Percentiles rank a stretch among this genome's conserved stretches.
Evolutionary conservation across 2,113 vertebrate genomes (phyloP).

Genomic region (Bambusicola thoracicus): DNA sequence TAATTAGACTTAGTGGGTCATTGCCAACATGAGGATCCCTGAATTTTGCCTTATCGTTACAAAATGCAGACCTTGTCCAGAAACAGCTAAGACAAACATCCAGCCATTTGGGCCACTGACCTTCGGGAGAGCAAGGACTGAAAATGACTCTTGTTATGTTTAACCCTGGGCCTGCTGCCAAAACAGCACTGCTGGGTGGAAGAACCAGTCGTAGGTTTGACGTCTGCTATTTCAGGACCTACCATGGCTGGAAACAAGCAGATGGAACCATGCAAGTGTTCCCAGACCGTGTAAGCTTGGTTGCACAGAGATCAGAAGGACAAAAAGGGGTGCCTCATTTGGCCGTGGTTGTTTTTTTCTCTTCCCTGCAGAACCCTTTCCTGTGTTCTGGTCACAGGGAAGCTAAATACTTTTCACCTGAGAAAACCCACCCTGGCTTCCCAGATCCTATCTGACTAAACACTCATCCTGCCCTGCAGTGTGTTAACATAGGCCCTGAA

Average conservation of each 20-base stretch:
- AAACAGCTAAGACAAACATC: conserved; percentile 62
- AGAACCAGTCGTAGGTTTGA: conserved; percentile 42
- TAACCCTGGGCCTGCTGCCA: conserved; percentile 67
- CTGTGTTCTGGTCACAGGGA: background rate
- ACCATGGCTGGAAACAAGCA: conserved; percentile 26
- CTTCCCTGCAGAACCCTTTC: background rate
- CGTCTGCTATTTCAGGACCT: conserved; percentile 59
- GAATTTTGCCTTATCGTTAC: conserved; percentile 29
- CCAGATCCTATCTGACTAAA: background rate
- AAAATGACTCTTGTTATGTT: conserved; percentile 67
- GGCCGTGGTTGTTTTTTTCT: background rate
- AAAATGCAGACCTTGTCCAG: conserved; percentile 57
- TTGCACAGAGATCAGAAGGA: background rate
- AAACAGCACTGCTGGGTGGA: conserved; percentile 38
- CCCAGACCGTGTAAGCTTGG: conserved; percentile 23
- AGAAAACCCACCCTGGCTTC: background rate
- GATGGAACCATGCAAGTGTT: conserved; percentile 31
- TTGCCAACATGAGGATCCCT: background rate
- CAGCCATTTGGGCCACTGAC: conserved; percentile 65
- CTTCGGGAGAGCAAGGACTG: conserved; percentile 59
- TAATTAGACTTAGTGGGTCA: background rate
- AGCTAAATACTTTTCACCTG: background rate
- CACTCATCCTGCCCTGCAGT: background rate
- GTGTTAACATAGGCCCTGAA: background rate
- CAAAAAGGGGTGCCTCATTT: background rate